These are phyloP conservation scores for Myotis yumanensis DNA, from an alignment of 2,113 vertebrate species.

Conservation along the genomic window DNA sequence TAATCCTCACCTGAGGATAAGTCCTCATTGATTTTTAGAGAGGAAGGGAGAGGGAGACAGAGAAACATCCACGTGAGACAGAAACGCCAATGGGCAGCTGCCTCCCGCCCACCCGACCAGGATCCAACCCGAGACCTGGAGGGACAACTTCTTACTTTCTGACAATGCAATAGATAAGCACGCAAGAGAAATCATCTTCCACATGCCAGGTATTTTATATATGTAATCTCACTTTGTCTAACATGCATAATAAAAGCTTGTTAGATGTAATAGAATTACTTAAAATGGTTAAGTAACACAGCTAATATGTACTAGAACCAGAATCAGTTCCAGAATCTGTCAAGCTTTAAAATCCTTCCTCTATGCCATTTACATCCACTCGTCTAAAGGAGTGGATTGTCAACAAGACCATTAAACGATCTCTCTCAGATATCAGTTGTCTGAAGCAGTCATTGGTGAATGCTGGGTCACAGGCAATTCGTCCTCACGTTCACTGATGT, in stretches of 20 bases:
- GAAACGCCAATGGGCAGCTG: too few species aligned
- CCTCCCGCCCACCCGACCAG: too few species aligned
- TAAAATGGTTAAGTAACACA: conserved; percentile 40
- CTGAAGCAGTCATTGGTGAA: conserved; percentile 44
- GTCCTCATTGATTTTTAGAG: too few species aligned
- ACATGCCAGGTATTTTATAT: not conserved
- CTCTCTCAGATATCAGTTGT: conserved; percentile 31
- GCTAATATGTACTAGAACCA: not conserved
- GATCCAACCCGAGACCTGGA: too few species aligned
- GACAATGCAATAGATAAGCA: conserved; percentile 23
- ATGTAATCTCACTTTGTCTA: conserved; percentile 43
- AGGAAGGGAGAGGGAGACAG: too few species aligned
- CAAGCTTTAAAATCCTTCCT: conserved; percentile 32
- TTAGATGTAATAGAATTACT: conserved; percentile 50
- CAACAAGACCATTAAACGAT: not conserved
- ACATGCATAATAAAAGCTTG: conserved; percentile 47
- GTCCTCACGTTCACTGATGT: not conserved
- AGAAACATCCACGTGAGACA: too few species aligned
- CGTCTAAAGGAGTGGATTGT: not conserved
- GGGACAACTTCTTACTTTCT: conserved; percentile 31
- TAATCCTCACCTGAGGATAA: too few species aligned
- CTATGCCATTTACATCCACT: not conserved
- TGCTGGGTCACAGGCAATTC: not conserved
- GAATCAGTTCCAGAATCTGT: not conserved
- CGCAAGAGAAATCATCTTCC: conserved; percentile 28